phyloP scores from a whole-genome alignment of 2,797 vertebrate genomes.

The Gouania willdenowi region DNA sequence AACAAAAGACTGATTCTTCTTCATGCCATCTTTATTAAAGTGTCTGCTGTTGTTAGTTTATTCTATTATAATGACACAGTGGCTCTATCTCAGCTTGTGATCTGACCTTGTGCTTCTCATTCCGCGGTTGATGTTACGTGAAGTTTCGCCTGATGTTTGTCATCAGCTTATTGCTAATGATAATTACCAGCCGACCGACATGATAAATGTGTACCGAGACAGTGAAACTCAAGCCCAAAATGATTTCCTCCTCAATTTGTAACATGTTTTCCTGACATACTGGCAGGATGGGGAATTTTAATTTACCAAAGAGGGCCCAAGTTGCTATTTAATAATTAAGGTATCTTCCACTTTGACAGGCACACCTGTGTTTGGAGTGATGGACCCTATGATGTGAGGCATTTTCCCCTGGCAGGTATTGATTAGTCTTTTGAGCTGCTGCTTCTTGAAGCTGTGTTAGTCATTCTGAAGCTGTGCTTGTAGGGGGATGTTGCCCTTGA shows the following conservation, averaged over 20 bases:
- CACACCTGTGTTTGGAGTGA: constrained; percentile 52
- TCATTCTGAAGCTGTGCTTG: constrained; percentile 25
- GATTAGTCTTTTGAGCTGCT: constrained; percentile 26
- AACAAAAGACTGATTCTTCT: constrained; percentile 28
- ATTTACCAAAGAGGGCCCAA: constrained; percentile 23
- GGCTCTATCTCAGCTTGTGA: constrained; percentile 8
- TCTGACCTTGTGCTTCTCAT: constrained; percentile 45
- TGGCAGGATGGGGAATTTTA: constrained; percentile 36
- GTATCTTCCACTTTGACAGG: constrained; percentile 32
- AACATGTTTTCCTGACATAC: constrained; percentile 31
- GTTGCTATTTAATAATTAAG: constrained; percentile 50
- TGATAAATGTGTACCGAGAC: constrained; percentile 57
- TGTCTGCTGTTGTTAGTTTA: constrained; percentile 39
- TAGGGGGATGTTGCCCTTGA: constrained; percentile 43
- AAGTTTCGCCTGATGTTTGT: constrained; percentile 39
- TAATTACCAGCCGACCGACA: constrained; percentile 59
- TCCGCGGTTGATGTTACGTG: constrained; percentile 37
- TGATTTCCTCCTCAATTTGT: constrained; percentile 53
- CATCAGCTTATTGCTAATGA: constrained; percentile 48
- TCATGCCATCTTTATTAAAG: constrained; percentile 43
- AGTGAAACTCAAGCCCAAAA: constrained; percentile 36
- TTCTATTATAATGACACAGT: constrained; percentile 46
- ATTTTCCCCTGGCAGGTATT: constrained; percentile 22
- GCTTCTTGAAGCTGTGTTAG: constrained; percentile 28
- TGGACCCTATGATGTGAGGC: constrained; percentile 24